These are phyloP conservation scores for Typhlichthys eigenmanni DNA, from an alignment of 2,797 vertebrate genomes.

Conservation along the genomic window DNA sequence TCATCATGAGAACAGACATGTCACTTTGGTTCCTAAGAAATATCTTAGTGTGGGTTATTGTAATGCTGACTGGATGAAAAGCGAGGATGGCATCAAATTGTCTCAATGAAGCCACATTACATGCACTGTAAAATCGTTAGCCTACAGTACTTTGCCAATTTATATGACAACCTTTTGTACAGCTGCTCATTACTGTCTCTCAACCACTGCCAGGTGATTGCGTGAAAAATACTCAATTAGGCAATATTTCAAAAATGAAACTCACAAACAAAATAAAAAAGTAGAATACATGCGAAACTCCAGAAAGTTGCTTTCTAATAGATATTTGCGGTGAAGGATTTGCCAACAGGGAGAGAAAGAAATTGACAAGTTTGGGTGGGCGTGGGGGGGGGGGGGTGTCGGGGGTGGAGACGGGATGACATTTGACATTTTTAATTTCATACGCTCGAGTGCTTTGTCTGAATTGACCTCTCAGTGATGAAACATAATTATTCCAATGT, in stretches of 20 bases:
- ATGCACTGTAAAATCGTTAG: constrained; percentile 58
- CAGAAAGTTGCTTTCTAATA: constrained; percentile 46
- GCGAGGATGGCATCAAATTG: constrained; percentile 25
- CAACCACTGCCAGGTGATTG: constrained; percentile 27
- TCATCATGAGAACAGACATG: constrained; percentile 77
- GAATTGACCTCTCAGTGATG: constrained; percentile 52
- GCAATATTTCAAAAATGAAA: constrained; percentile 26
- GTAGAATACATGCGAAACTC: constrained; percentile 64
- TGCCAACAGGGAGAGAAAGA: constrained; percentile 31
- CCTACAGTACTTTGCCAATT: constrained; percentile 27
- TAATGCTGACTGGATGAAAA: constrained; percentile 56
- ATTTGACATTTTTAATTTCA: constrained; percentile 37
- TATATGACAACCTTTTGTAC: constrained; percentile 17
- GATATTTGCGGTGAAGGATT: constrained; percentile 44
- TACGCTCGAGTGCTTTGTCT: constrained; percentile 40
- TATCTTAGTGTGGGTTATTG: constrained; percentile 52
- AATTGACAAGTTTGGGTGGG: background rate
- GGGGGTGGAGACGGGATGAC: constrained; percentile 20
- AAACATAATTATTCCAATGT: constrained; percentile 55
- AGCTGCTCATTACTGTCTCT: constrained; percentile 17
- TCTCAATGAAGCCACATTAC: constrained; percentile 53
- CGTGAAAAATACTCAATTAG: constrained; percentile 20
- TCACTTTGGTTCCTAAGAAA: constrained; percentile 83
- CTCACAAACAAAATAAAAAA: constrained; percentile 31
- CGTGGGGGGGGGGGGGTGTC: background rate